Base-by-base conservation (phyloP, 2,113 vertebrate species). In the Nestor notabilis region DNA sequence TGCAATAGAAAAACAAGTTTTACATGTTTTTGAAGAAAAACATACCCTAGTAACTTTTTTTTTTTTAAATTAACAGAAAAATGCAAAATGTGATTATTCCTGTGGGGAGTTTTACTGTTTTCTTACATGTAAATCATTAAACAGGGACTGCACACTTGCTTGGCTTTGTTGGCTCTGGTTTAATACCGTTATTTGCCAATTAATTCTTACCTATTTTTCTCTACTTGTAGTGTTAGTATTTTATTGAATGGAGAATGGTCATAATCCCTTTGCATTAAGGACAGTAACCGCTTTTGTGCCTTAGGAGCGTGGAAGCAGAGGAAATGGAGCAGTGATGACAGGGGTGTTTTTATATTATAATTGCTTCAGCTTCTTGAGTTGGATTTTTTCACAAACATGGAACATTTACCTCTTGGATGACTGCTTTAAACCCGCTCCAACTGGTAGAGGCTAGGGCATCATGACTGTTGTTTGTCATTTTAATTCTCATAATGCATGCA, bases 171-270 rank as follows among this genome's bases (percentile, higher is more conserved):
- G 68, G 60, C n/a, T 94, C 41, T 92, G 41, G n/a, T 85, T 96
- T 86, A 81, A 89, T 43, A 96, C 88, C 16, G 13, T 92, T 96
- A 95, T 83, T 94, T 96, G 64, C 46, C 64, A 94, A 52, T 87
- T 94, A 91, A 70, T 96, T 88, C 75, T 89, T 72, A 56, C 1
- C 44, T 88, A 8, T 66, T 90, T 94, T 87, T 84, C 28, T 86
- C 79, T 68, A 76, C 49, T 29, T 58, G 3, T 37, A 50, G 24
- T 23, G 11, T 53, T 60, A 5, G 31, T 79, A 49, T 91, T 92
- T 83, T 83, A 55, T 88, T 86, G 55, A 33, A 64, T 46, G 31
- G 86, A 80, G 29, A 63, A 43, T 58, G 7, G 13, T 83, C 35
- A 24, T 80, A 86, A 88, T 84, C 35, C n/a, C 11, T 89, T 90